A percentile compares a stretch with the other conserved stretches of the same genome.
phyloP scores from a whole-genome alignment of 2,797 vertebrate species.

The Emydoidea blandingii region DNA sequence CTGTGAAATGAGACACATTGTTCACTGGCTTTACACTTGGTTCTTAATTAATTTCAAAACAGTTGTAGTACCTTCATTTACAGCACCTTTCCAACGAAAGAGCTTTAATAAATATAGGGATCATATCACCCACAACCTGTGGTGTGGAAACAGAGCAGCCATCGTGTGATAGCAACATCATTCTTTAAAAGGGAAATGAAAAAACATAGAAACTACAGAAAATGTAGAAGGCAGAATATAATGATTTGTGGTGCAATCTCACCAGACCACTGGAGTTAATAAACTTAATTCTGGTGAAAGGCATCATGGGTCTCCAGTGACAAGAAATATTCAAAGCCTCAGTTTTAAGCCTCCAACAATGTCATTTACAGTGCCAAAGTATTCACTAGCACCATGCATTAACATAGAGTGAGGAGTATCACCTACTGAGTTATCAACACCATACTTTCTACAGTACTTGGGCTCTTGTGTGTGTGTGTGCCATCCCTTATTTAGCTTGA shows the following conservation, averaged over 20 bases:
- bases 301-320: neutral
- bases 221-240: neutral
- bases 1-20: neutral
- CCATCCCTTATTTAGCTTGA: conserved; percentile 13
- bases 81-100: neutral
- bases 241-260: neutral
- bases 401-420: neutral
- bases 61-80: neutral
- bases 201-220: neutral
- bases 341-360: neutral
- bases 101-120: fast-evolving
- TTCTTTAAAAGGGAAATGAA: neutral
- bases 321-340: neutral
- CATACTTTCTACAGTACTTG: neutral
- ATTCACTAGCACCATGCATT: neutral
- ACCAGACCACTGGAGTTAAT: neutral
- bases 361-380: neutral
- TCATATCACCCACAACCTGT: neutral
- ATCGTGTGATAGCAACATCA: neutral
- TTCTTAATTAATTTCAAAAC: neutral
- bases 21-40: neutral
- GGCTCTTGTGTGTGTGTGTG: neutral
- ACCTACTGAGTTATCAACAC: neutral
- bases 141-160: neutral
- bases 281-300: neutral